These are phyloP conservation scores for Ascidia mentula DNA, from an alignment of 23 tunicate species.

Conservation along the genomic window DNA sequence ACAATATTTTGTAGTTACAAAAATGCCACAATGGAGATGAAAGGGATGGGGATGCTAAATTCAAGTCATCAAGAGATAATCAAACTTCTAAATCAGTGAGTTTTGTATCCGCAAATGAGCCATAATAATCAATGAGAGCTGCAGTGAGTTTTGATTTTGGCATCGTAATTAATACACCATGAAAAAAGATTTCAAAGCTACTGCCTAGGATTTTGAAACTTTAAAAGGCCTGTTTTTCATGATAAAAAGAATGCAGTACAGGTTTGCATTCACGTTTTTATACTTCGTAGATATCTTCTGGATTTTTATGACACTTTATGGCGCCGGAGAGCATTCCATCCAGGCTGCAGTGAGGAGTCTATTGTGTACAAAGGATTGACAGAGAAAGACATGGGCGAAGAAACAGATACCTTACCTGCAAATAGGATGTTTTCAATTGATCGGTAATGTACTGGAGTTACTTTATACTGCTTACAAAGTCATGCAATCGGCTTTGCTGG, in stretches of 20 bases:
- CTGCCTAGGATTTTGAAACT: too few relatives aligned
- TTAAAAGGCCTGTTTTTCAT: too few relatives aligned
- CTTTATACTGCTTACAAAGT: too few relatives aligned
- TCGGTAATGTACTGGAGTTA: not conserved
- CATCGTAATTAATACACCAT: too few relatives aligned
- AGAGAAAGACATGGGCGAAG: not conserved
- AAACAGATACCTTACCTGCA: not conserved
- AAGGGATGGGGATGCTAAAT: not conserved
- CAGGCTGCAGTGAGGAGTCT: conserved; percentile 14
- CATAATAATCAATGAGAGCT: too few relatives aligned
- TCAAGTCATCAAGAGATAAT: not conserved
- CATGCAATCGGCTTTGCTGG: too few relatives aligned
- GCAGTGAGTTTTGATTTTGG: not conserved
- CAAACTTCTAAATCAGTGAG: conserved; percentile 13
- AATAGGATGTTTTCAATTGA: not conserved
- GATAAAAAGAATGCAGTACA: too few relatives aligned
- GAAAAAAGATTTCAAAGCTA: too few relatives aligned
- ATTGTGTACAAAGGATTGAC: conserved; percentile 19
- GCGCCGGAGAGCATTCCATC: conserved; percentile 50
- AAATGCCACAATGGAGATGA: not conserved
- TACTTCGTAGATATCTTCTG: conserved; percentile 25
- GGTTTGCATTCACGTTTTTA: too few relatives aligned
- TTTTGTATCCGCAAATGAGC: too few relatives aligned
- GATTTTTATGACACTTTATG: conserved; percentile 48
- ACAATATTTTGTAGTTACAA: not conserved